phyloP scores from a whole-genome alignment of 2,797 vertebrate genomes.

The Rhabdophis nuchalis region DNA sequence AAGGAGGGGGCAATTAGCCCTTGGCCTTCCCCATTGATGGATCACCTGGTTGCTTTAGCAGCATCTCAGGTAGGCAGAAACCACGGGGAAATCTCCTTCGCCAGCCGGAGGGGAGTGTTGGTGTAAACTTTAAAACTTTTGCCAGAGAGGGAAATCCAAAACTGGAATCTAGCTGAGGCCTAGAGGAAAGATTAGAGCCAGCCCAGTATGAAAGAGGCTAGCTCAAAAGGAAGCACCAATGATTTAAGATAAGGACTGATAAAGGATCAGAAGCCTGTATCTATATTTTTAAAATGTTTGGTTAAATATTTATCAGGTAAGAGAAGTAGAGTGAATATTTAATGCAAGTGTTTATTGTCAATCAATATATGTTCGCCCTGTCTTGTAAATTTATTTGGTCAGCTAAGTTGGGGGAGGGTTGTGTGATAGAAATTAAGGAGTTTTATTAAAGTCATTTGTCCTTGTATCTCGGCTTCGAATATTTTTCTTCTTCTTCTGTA shows the following conservation, averaged over 20 bases:
- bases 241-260: slow-evolving; percentile 66
- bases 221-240: slow-evolving; percentile 55
- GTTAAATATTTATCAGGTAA: slow-evolving; percentile 76
- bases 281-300: slow-evolving; percentile 58
- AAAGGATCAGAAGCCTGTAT: slow-evolving; percentile 63
- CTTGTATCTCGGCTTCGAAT: slow-evolving; percentile 16
- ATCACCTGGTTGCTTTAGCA: slow-evolving; percentile 44
- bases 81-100: slow-evolving; percentile 27
- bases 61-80: slow-evolving; percentile 54
- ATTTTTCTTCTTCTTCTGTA: not conserved
- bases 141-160: slow-evolving; percentile 48
- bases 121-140: slow-evolving; percentile 57
- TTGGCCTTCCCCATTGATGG: slow-evolving; percentile 3
- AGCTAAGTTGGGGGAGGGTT: slow-evolving; percentile 22
- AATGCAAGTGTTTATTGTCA: slow-evolving; percentile 73
- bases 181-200: slow-evolving; percentile 38
- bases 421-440: not conserved
- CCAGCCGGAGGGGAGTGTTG: slow-evolving; percentile 13
- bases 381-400: slow-evolving; percentile 34
- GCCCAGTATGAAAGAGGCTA: slow-evolving; percentile 49
- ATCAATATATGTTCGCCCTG: slow-evolving; percentile 61
- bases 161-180: slow-evolving; percentile 46
- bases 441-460: slow-evolving; percentile 58
- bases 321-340: slow-evolving; percentile 74
- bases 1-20: slow-evolving; percentile 28